phyloP scores from a whole-genome alignment of 2,888 invertebrate species.

The Andrena minutula region DNA sequence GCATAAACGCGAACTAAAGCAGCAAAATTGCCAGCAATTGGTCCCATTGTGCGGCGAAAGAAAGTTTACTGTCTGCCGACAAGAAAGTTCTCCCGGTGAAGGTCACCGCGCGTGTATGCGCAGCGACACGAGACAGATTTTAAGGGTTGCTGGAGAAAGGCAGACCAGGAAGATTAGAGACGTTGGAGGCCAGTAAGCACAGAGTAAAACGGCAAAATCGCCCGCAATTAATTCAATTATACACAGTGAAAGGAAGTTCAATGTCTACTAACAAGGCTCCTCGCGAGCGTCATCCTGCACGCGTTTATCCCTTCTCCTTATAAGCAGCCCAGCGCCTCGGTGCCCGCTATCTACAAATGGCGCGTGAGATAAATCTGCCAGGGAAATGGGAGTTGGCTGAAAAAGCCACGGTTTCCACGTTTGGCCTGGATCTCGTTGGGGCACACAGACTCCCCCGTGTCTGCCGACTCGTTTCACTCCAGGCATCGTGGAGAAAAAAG shows the following conservation, averaged over 20 bases:
- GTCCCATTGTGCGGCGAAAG: conserved; percentile 7
- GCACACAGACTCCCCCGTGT: not conserved
- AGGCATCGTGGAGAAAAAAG: not conserved
- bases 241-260: conserved; percentile 60
- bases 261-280: conserved; percentile 51
- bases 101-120: conserved; percentile 24
- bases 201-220: conserved; percentile 47
- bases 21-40: conserved; percentile 15
- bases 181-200: conserved; percentile 34
- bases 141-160: conserved; percentile 56
- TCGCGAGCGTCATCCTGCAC: conserved; percentile 32
- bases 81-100: conserved; percentile 29
- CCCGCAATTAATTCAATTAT: conserved; percentile 58
- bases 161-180: conserved; percentile 22
- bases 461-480: not conserved
- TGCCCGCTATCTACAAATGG: conserved; percentile 26
- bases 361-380: conserved; percentile 40
- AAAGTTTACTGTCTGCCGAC: conserved; percentile 27
- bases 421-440: conserved; percentile 41
- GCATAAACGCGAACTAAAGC: not conserved
- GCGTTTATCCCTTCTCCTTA: conserved; percentile 17
- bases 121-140: conserved; percentile 12
- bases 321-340: conserved; percentile 1
- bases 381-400: conserved; percentile 37
- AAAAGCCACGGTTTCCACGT: conserved; percentile 40